These are phyloP conservation scores for Microcaecilia unicolor DNA, from an alignment of 2,797 vertebrate genomes.

Conservation along the genomic window DNA sequence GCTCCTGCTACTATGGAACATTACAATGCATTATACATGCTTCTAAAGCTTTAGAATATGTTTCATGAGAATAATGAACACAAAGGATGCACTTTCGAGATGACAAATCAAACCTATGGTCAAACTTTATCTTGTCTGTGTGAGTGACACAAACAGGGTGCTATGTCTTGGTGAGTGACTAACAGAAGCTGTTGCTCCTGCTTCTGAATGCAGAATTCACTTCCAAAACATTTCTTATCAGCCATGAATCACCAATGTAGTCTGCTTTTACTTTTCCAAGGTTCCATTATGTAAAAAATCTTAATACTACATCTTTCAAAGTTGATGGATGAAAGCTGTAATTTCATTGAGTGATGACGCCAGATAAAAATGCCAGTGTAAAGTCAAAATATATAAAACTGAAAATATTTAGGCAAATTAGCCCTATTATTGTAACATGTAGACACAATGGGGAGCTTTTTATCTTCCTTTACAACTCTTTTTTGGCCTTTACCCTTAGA, in stretches of 20 bases:
- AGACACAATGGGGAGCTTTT: no score
- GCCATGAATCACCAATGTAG: conserved; percentile 40
- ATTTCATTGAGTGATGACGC: no score
- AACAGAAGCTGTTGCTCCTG: conserved; percentile 56
- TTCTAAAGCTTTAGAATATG: conserved; percentile 35
- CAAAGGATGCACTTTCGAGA: conserved; percentile 17
- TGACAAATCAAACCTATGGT: conserved; percentile 31
- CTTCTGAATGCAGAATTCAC: conserved; percentile 43
- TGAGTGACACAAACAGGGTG: conserved; percentile 50
- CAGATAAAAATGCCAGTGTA: no score
- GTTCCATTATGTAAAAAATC: conserved; percentile 31
- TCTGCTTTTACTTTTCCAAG: conserved; percentile 30
- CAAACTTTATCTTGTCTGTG: conserved; percentile 43
- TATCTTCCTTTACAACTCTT: no score
- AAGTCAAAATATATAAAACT: no score
- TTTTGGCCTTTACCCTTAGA: no score
- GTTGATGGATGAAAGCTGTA: no score
- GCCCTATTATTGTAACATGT: no score
- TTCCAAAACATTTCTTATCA: conserved; percentile 44
- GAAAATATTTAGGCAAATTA: no score
- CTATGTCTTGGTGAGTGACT: conserved; percentile 55
- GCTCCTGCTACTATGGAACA: no score
- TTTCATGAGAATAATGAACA: conserved; percentile 40
- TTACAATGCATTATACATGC: no score
- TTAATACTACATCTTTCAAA: no score